Evolutionary conservation across 2,888 invertebrate species (phyloP).

Genomic region (Chloromyia formosa): DNA sequence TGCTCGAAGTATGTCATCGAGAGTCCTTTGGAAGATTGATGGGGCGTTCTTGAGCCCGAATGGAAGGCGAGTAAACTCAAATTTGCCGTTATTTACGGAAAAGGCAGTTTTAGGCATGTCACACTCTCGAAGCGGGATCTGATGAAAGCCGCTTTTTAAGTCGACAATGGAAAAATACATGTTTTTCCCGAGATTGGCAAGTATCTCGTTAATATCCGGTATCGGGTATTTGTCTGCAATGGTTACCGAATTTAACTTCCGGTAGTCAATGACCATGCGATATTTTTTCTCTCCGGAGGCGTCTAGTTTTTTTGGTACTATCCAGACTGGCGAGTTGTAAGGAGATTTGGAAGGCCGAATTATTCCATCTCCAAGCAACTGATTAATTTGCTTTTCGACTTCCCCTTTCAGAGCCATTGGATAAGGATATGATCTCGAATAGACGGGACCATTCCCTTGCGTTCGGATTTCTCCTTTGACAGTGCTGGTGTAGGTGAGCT

Average conservation of each 20-base stretch:
- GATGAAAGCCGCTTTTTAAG: constrained; percentile 19
- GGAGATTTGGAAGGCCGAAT: constrained; percentile 28
- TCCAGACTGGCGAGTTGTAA: constrained; percentile 28
- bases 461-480: too few relatives aligned
- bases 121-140: constrained; percentile 12
- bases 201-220: constrained; percentile 25
- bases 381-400: constrained; percentile 16
- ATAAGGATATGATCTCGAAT: background rate
- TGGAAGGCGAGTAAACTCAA: too few relatives aligned
- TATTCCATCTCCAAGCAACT: constrained; percentile 1
- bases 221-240: constrained; percentile 16
- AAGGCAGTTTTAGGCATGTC: too few relatives aligned
- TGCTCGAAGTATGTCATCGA: too few relatives aligned
- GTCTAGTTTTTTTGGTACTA: constrained; percentile 20
- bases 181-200: constrained; percentile 17
- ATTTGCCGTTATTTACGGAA: too few relatives aligned
- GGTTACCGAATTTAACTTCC: too few relatives aligned
- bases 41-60: too few relatives aligned
- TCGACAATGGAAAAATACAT: background rate
- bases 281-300: constrained; percentile 35
- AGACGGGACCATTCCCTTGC: constrained; percentile 10
- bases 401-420: constrained; percentile 8
- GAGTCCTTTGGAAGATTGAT: too few relatives aligned
- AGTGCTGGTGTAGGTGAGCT: too few relatives aligned
- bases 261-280: constrained; percentile 28